Evolutionary conservation across 1,140 invertebrate genomes (phyloP), one percentile per base, ranked within the genome.

Genomic region (Drosophila trapezifrons): DNA sequence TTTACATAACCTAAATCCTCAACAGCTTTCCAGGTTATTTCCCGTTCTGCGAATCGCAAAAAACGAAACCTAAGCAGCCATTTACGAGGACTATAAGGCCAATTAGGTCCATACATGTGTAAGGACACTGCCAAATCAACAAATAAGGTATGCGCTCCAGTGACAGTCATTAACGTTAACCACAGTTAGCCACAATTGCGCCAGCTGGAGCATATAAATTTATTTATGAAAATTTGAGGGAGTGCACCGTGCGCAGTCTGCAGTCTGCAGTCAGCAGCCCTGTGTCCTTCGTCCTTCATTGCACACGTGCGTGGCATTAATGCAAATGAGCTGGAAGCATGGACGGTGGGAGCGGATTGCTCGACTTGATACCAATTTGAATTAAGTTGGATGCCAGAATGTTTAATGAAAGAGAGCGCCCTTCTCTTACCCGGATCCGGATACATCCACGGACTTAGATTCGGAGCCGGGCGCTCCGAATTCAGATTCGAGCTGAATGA

Each of bases 351-450:
- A 58, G 46, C 73, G 72, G 47, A 76, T 67, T 59, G 65, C 80
- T 70, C 67, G 81, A 80, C 81, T 81, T 84, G 78, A 81, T 75
- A 82, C 71, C 76, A 76, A 86, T 83, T 86, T 86, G 83, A 87
- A 86, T 87, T 83, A 87, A 87, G 76, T 73, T 83, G 84, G 57
- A 86, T 83, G 80, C 76, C 83, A 79, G 74, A 83, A 87, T 76
- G 79, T 76, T 87, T 87, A 86, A 86, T 87, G 83, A 83, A 86
- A 78, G 82, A 87, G 81, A 83, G 80, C 42, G 32, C 42, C 70
- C 49, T 54, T 58, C 42, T 35, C 42, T 38, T 46, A 18, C 25
- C 59, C 56, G 20, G 42, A 8, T 10, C 15, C 20, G 22, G 38
- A 45, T 43, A 52, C 20, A 42, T 46, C 47, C 62, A 43, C 74